A percentile compares a stretch with the other conserved stretches of the same genome.
phyloP scores from a whole-genome alignment of 2,113 vertebrate genomes.

The Pteropus alecto region DNA sequence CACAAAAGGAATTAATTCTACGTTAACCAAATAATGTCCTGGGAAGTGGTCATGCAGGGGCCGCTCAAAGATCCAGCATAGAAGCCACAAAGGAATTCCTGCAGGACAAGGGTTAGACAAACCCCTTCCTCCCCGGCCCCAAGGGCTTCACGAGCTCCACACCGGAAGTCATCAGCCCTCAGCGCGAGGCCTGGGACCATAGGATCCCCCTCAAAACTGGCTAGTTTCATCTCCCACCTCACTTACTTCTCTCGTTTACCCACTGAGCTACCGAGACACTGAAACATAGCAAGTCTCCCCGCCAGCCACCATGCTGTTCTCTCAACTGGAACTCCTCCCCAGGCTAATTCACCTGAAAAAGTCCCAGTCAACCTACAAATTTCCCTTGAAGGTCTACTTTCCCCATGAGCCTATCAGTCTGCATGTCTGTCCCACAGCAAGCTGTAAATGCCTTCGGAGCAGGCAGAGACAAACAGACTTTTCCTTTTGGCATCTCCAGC shows the following conservation, averaged over 20 bases:
- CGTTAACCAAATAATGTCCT: neutral
- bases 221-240: neutral
- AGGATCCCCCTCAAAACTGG: neutral
- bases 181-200: no score
- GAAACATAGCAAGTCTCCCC: neutral
- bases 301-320: accelerated
- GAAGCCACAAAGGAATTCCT: neutral
- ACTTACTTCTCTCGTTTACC: neutral
- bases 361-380: neutral
- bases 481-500: neutral
- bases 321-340: neutral
- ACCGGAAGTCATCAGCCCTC: accelerated
- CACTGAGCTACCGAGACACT: neutral
- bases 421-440: neutral
- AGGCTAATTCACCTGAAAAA: neutral
- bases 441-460: neutral
- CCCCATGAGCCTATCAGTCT: neutral
- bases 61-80: neutral
- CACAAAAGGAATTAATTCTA: neutral
- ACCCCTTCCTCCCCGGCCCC: neutral
- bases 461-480: neutral
- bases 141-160: neutral
- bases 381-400: neutral
- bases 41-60: neutral
- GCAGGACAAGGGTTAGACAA: accelerated